These are phyloP conservation scores for Arizona elegans DNA, from an alignment of 2,113 vertebrate species.

Conservation along the genomic window DNA sequence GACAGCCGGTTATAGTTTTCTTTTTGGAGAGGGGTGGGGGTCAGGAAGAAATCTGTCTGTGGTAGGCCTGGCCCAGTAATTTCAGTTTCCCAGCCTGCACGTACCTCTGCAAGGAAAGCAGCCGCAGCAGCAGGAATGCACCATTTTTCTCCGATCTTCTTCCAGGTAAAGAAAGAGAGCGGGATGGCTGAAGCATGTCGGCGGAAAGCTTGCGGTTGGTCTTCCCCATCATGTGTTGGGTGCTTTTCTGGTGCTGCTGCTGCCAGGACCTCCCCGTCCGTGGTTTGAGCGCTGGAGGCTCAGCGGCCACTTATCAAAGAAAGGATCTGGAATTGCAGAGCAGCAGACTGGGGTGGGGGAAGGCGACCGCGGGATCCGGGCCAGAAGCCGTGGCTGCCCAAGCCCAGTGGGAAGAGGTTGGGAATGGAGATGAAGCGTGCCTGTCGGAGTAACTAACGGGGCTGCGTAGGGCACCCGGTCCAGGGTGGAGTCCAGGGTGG, in stretches of 20 bases:
- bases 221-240: too few species aligned
- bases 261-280: background rate
- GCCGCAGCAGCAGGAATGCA: background rate
- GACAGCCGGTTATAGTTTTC: slow-evolving; percentile 14
- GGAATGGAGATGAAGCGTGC: background rate
- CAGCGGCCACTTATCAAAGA: too few species aligned
- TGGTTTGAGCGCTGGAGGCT: background rate
- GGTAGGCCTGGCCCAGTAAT: slow-evolving; percentile 2
- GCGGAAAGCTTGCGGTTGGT: too few species aligned
- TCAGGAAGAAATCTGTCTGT: background rate
- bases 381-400: background rate
- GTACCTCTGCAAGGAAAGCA: background rate
- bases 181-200: background rate
- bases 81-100: slow-evolving; percentile 1
- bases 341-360: background rate
- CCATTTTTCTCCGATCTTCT: background rate
- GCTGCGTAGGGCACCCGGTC: background rate
- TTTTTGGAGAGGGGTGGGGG: background rate
- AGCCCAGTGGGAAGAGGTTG: background rate
- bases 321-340: background rate
- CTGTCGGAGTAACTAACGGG: background rate
- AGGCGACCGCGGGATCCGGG: background rate
- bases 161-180: slow-evolving; percentile 4
- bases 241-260: too few species aligned
- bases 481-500: slow-evolving; percentile 2